Conservation (phyloP, 2,888 invertebrate species). For the Leptopilina syphax region DNA sequence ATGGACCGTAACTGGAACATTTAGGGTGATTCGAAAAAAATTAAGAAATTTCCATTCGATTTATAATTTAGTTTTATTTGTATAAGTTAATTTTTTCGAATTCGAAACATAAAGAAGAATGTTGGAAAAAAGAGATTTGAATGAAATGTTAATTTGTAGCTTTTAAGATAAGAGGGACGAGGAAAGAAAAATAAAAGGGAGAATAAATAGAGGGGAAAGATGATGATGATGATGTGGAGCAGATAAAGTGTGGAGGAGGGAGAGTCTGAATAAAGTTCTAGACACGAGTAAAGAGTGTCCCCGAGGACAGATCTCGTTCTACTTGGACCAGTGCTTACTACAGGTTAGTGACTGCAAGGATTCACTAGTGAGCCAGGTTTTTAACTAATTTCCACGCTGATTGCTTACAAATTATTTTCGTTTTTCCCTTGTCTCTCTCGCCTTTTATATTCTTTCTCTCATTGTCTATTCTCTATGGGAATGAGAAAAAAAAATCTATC, state of each 20-base stretch:
- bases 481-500: no score
- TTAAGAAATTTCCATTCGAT: no score
- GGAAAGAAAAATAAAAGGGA: not conserved
- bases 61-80: no score
- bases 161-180: not conserved
- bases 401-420: conserved; percentile 70
- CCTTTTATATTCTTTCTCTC: conserved; percentile 43
- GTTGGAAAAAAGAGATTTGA: no score
- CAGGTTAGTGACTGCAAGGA: conserved; percentile 67
- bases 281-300: conserved; percentile 64
- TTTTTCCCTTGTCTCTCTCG: conserved; percentile 55
- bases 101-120: no score
- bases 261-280: conserved; percentile 60
- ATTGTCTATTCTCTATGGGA: not conserved
- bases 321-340: conserved; percentile 65
- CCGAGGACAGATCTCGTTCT: conserved; percentile 67
- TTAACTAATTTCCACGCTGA: conserved; percentile 68
- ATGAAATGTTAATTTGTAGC: not conserved
- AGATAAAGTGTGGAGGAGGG: conserved; percentile 37
- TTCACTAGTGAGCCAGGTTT: conserved; percentile 58
- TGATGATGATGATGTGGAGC: conserved; percentile 5
- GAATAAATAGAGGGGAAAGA: conserved; percentile 26
- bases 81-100: no score
- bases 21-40: no score
- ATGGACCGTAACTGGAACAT: no score